These are phyloP conservation scores for Cettia cetti DNA, from an alignment of 2,113 vertebrate genomes.

Conservation along the genomic window DNA sequence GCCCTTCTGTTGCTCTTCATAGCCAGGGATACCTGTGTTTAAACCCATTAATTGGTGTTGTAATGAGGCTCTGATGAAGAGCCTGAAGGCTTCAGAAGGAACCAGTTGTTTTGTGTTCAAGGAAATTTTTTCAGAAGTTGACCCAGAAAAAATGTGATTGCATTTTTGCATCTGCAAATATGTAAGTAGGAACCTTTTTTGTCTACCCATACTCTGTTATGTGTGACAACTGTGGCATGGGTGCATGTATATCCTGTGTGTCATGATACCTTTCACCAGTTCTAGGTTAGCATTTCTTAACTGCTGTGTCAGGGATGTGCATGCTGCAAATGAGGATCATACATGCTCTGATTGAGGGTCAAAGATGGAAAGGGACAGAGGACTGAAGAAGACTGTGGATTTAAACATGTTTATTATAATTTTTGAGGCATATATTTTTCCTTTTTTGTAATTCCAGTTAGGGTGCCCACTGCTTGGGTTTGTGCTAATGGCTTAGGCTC, in stretches of 20 bases:
- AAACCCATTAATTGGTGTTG: neutral
- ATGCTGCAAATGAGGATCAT: neutral
- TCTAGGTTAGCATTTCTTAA: neutral
- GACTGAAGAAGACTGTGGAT: neutral
- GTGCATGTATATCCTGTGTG: neutral
- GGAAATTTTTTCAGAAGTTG: neutral
- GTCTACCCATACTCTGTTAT: neutral
- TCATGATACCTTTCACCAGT: neutral
- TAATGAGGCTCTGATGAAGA: neutral
- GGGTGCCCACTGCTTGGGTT: neutral
- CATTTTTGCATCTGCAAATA: neutral
- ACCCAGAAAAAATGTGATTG: neutral
- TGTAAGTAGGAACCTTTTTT: neutral
- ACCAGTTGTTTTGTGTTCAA: neutral
- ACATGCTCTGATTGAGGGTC: neutral
- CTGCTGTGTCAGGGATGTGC: rapidly evolving
- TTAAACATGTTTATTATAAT: neutral
- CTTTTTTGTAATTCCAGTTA: neutral
- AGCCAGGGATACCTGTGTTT: neutral
- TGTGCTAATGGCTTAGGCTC: rapidly evolving
- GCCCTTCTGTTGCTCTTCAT: neutral
- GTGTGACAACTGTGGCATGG: neutral
- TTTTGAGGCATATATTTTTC: neutral
- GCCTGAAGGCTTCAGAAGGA: neutral
- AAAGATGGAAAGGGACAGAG: neutral